Base-by-base conservation (phyloP, 2,113 vertebrate genomes). In the Ancistrus triradiatus region DNA sequence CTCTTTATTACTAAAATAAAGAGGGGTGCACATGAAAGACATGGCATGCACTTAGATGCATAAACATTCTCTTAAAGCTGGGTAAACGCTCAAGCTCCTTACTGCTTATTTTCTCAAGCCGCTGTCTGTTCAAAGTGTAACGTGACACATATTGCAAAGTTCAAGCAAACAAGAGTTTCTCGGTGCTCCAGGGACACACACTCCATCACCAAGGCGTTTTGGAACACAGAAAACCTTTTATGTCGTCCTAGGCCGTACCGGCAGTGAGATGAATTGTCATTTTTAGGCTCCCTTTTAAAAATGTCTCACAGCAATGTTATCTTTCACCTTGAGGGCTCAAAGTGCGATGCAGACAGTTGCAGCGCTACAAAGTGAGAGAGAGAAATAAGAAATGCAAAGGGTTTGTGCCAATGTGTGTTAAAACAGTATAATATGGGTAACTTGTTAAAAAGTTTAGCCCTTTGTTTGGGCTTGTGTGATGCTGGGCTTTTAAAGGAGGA, bases 151-250 rank as follows among this genome's bases (percentile, higher is more conserved):
- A n/a, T 50, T 47, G 40, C 53, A 10, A 48, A 63, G 48, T 56
- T 55, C 38, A 42, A 38, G 59, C 65, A 70, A 74, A 70, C 60
- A 64, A 25, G 17, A 43, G 70, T 57, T 62, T 40, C 43, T 73
- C 22, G 10, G 49, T 52, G 56, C 51, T 47, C 19, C 35, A 66
- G 69, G 46, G 71, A 48, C 59, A 33, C 10, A 37, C 59, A 66
- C 33, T 51, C 53, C 50, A 62, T 60, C 59, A 61, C 53, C 24
- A 15, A 50, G n/a, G n/a, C 31, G 22, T 43, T 37, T 64, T 67
- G 53, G n/a, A n/a, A n/a, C n/a, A n/a, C n/a, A n/a, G n/a, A n/a
- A 70, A 78, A 68, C 50, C 70, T 66, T 76, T 55, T 59, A 63
- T 35, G 67, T 64, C 68, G 75, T 60, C 52, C 18, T 71, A 47